Percentiles rank a stretch among this genome's conserved stretches.
These are phyloP conservation scores for Synaphobranchus kaupii DNA, from an alignment of 2,797 vertebrate species.

Conservation along the genomic window DNA sequence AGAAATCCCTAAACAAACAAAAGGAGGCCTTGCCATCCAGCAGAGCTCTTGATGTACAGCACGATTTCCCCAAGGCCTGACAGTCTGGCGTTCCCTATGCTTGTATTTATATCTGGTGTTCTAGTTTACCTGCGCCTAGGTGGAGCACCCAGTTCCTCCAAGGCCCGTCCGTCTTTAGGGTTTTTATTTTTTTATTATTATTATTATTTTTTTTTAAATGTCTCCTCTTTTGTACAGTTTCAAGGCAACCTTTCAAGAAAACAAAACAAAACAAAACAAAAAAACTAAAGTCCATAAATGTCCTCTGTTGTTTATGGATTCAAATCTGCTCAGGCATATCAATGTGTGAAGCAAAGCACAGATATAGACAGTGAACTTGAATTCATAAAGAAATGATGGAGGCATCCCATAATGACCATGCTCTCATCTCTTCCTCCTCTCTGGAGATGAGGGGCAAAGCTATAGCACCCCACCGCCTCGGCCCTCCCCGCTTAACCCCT, in stretches of 20 bases:
- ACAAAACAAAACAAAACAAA: neutral
- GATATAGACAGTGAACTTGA: slow-evolving; percentile 22
- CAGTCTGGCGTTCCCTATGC: slow-evolving; percentile 27
- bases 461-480: neutral
- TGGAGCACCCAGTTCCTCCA: slow-evolving; percentile 24
- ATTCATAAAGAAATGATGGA: slow-evolving; percentile 27
- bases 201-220: neutral
- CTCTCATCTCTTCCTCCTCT: too few relatives aligned
- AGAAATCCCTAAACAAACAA: neutral
- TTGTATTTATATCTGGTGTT: slow-evolving; percentile 5
- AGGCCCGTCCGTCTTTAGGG: neutral
- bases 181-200: neutral
- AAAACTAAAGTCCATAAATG: neutral
- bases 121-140: slow-evolving; percentile 29
- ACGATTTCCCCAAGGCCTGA: slow-evolving; percentile 44
- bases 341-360: slow-evolving; percentile 9
- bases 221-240: slow-evolving; percentile 6
- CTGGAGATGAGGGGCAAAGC: neutral
- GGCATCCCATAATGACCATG: slow-evolving; percentile 12
- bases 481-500: neutral
- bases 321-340: slow-evolving; percentile 6
- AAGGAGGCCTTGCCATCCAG: slow-evolving; percentile 29
- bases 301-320: neutral
- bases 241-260: neutral
- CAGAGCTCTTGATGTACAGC: slow-evolving; percentile 19